These are phyloP conservation scores for Triplophysa tibetana DNA, from an alignment of 2,113 vertebrate genomes.

Conservation along the genomic window DNA sequence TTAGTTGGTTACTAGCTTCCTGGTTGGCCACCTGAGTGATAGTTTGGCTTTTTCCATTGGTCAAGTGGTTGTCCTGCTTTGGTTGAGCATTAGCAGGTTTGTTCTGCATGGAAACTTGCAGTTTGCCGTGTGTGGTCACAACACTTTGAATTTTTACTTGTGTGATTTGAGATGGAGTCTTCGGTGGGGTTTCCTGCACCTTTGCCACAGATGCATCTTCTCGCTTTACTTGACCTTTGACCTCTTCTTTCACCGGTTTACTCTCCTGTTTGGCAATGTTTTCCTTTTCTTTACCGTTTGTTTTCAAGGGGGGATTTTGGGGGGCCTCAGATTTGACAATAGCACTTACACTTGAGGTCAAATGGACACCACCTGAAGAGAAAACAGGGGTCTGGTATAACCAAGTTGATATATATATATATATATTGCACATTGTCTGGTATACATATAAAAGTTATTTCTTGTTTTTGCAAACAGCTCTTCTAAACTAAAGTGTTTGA, in stretches of 20 bases:
- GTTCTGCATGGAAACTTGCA: not conserved
- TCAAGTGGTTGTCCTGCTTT: not conserved
- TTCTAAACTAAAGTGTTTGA: too few relatives aligned
- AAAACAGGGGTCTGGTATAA: not conserved
- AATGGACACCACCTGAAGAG: conserved; percentile 14
- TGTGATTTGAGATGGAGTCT: conserved; percentile 10
- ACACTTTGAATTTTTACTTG: conserved; percentile 21
- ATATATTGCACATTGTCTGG: not conserved
- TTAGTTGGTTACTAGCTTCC: conserved; percentile 1
- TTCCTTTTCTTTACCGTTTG: conserved; percentile 37
- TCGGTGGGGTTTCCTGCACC: conserved; percentile 17
- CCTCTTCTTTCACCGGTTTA: conserved; percentile 35
- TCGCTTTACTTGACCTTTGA: conserved; percentile 50
- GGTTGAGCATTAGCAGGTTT: not conserved
- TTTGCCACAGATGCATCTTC: conserved; percentile 1
- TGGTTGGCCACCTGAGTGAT: conserved; percentile 15
- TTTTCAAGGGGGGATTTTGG: conserved; percentile 53
- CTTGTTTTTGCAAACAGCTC: too few relatives aligned
- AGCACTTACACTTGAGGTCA: conserved; percentile 36
- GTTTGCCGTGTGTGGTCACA: conserved; percentile 33
- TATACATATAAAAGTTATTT: not conserved
- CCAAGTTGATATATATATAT: not conserved
- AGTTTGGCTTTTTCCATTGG: conserved; percentile 30
- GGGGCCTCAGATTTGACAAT: conserved; percentile 53
- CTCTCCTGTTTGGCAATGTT: conserved; percentile 38